These are phyloP conservation scores for Parasteatoda tepidariorum DNA, from an alignment of 1,140 invertebrate genomes.

Conservation along the genomic window DNA sequence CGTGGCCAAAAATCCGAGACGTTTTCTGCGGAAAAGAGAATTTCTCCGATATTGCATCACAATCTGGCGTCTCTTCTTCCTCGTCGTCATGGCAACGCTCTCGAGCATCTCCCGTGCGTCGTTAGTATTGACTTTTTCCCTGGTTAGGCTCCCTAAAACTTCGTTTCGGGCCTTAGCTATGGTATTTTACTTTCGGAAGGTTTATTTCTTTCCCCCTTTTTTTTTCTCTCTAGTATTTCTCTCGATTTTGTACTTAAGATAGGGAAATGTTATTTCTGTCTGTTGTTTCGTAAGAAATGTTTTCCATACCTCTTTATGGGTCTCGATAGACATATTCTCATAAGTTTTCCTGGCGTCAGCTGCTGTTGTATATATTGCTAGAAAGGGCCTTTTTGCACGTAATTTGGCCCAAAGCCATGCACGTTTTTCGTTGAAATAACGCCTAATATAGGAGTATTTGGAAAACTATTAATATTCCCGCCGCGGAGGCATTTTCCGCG, in stretches of 20 bases:
- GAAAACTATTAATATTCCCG: too few relatives aligned
- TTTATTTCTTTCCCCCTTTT: background rate
- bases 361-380: background rate
- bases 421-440: background rate
- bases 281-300: background rate
- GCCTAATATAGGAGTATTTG: background rate
- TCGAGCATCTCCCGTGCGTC: constrained; percentile 27
- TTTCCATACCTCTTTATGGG: background rate
- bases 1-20: constrained; percentile 12
- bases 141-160: constrained; percentile 9
- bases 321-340: background rate
- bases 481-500: too few relatives aligned
- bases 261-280: constrained; percentile 30
- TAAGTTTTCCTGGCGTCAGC: background rate
- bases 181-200: constrained; percentile 17
- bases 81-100: constrained; percentile 32
- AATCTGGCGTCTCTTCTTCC: constrained; percentile 42
- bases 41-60: constrained; percentile 51
- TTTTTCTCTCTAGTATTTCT: background rate
- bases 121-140: constrained; percentile 56
- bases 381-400: background rate
- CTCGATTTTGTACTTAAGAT: constrained; percentile 26
- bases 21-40: constrained; percentile 2
- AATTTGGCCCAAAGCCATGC: background rate
- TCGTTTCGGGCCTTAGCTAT: constrained; percentile 13